Evolutionary conservation across 2,797 vertebrate species (phyloP).

Genomic region (Pipistrellus pygmaeus): DNA sequence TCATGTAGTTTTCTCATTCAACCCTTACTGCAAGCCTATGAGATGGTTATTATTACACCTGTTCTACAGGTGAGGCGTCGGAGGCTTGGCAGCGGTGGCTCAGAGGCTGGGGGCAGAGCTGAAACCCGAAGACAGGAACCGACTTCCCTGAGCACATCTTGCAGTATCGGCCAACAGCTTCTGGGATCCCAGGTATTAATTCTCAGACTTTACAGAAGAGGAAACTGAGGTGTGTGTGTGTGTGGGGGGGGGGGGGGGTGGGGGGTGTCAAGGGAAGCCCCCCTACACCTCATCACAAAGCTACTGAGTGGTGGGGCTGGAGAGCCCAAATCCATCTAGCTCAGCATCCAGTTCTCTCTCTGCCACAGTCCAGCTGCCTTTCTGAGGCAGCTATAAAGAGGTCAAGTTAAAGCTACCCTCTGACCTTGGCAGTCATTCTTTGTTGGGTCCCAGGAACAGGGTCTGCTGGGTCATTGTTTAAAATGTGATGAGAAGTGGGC

Average conservation of each 20-base stretch:
- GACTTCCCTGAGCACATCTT: neutral
- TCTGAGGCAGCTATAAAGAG: neutral
- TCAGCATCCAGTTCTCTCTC: neutral
- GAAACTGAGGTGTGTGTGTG: neutral
- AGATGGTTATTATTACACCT: neutral
- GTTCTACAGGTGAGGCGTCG: neutral
- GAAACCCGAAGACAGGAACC: neutral
- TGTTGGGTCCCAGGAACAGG: neutral
- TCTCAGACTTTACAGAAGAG: neutral
- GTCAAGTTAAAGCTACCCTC: neutral
- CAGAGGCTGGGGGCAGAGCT: neutral
- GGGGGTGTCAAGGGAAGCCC: neutral
- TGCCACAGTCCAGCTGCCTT: neutral
- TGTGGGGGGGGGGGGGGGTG: too few species aligned
- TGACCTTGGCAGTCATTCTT: constrained; percentile 28
- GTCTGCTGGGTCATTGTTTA: constrained; percentile 36
- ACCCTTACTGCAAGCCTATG: neutral
- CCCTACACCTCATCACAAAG: neutral
- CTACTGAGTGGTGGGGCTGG: neutral
- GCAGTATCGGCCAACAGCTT: neutral
- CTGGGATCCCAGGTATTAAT: neutral
- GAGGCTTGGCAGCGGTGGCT: neutral
- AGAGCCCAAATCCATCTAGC: too few species aligned
- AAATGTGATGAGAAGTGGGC: constrained; percentile 39
- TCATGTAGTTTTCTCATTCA: neutral